Evolutionary conservation across 2,113 vertebrate species (phyloP).

Genomic region (Ciconia stormi): DNA sequence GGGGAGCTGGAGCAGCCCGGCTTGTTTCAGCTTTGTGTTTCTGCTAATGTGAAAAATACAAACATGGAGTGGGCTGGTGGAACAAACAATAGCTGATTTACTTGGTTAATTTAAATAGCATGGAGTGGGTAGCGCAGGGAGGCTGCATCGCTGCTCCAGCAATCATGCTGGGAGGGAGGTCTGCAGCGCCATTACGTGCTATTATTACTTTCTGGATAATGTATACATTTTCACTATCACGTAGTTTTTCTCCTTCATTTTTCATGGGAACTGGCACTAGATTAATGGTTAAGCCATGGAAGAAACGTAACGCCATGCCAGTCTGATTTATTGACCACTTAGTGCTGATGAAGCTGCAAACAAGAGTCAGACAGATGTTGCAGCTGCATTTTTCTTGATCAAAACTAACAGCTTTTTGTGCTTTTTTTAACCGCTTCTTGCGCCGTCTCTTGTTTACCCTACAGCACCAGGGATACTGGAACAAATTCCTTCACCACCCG

Average conservation of each 20-base stretch:
- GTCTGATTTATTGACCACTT: conserved; percentile 98
- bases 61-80: not conserved
- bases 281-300: conserved; percentile 85
- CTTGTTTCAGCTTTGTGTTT: not conserved
- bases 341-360: conserved; percentile 95
- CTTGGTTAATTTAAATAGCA: not conserved
- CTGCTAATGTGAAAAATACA: not conserved
- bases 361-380: conserved; percentile 89
- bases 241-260: conserved; percentile 76
- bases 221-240: conserved; percentile 56
- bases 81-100: not conserved
- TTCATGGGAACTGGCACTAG: conserved; percentile 78
- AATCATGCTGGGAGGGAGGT: conserved; percentile 36
- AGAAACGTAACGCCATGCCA: conserved; percentile 79
- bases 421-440: conserved; percentile 29
- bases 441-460: not conserved
- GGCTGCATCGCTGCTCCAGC: not conserved
- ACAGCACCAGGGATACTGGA: not conserved
- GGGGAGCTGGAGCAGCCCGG: not conserved
- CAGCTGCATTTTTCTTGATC: conserved; percentile 89
- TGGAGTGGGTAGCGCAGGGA: not conserved
- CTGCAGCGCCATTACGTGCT: conserved; percentile 15
- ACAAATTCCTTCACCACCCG: not conserved
- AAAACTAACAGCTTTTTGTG: conserved; percentile 60
- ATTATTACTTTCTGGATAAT: conserved; percentile 66